Evolutionary conservation across 2,797 vertebrate species (phyloP).

Genomic region (Discoglossus pictus): DNA sequence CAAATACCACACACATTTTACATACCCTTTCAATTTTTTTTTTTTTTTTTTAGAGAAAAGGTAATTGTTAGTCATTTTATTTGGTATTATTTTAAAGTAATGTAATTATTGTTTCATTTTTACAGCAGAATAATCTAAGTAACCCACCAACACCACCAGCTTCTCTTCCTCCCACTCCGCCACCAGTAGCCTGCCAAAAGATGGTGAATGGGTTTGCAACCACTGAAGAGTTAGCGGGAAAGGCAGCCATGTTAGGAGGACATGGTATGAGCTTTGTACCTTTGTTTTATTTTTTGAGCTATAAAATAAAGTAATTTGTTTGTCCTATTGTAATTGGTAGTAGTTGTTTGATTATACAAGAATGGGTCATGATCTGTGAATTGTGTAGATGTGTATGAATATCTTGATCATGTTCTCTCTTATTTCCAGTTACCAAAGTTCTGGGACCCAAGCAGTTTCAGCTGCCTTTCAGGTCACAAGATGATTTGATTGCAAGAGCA

Average conservation of each 20-base stretch:
- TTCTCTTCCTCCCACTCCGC: slow-evolving; percentile 95
- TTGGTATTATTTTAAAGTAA: too few relatives aligned
- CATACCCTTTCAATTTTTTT: too few relatives aligned
- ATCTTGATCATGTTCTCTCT: neutral
- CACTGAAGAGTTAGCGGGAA: slow-evolving; percentile 91
- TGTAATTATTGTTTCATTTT: slow-evolving; percentile 52
- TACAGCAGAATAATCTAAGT: slow-evolving; percentile 97
- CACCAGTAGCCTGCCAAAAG: slow-evolving; percentile 95
- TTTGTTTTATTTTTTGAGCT: neutral
- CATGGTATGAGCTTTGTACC: slow-evolving; percentile 63
- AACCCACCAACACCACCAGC: slow-evolving; percentile 98
- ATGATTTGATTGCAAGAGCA: slow-evolving; percentile 89
- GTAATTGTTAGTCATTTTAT: too few relatives aligned
- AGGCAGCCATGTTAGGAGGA: slow-evolving; percentile 83
- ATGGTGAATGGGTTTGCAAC: slow-evolving; percentile 97
- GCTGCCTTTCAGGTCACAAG: slow-evolving; percentile 89
- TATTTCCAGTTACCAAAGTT: slow-evolving; percentile 83
- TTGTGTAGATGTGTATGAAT: neutral
- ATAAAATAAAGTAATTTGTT: neutral
- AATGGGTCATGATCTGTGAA: too few relatives aligned
- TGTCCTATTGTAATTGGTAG: too few relatives aligned
- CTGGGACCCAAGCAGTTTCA: slow-evolving; percentile 89
- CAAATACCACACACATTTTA: too few relatives aligned
- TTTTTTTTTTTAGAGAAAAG: too few relatives aligned
- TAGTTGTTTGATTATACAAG: too few relatives aligned